These are phyloP conservation scores for Hippocampus kuda DNA, from an alignment of 2,797 vertebrate genomes.

Conservation along the genomic window DNA sequence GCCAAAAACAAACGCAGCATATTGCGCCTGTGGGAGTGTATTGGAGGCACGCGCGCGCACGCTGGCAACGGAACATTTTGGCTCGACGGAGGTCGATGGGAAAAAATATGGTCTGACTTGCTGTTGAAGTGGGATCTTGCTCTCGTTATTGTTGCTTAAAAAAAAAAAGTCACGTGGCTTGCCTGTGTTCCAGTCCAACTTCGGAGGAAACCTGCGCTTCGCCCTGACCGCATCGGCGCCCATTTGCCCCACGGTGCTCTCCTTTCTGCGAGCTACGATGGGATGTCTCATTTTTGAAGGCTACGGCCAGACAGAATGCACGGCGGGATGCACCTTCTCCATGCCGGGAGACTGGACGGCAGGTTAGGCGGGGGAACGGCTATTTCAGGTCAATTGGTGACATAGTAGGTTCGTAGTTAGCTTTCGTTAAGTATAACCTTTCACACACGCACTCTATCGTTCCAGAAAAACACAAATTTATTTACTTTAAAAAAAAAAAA, in stretches of 20 bases:
- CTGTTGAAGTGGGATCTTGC: conserved; percentile 19
- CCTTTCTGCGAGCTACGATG: conserved; percentile 70
- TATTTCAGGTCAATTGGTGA: too few relatives aligned
- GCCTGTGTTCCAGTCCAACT: conserved; percentile 51
- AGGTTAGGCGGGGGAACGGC: conserved; percentile 42
- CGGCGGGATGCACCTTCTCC: conserved; percentile 72
- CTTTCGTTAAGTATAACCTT: too few relatives aligned
- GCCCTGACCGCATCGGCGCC: conserved; percentile 71
- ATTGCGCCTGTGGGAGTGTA: conserved; percentile 46
- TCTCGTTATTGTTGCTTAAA: conserved; percentile 1
- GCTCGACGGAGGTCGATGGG: conserved; percentile 35
- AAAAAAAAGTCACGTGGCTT: not conserved
- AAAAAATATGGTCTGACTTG: conserved; percentile 39
- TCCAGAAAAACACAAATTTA: too few relatives aligned
- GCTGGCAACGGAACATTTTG: conserved; percentile 30
- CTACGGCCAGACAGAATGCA: conserved; percentile 75
- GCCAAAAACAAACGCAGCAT: conserved; percentile 47
- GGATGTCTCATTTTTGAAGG: conserved; percentile 75
- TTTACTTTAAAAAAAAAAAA: too few relatives aligned
- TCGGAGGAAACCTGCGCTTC: conserved; percentile 71
- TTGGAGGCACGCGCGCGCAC: conserved; percentile 32
- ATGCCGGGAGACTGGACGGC: conserved; percentile 73
- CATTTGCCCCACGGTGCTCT: conserved; percentile 69
- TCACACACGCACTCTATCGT: too few relatives aligned
- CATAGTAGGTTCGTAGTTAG: not conserved